Percentiles rank a stretch among this genome's conserved stretches.
Conservation (phyloP, 2,888 invertebrate genomes). For the Petrolisthes cinctipes region DNA sequence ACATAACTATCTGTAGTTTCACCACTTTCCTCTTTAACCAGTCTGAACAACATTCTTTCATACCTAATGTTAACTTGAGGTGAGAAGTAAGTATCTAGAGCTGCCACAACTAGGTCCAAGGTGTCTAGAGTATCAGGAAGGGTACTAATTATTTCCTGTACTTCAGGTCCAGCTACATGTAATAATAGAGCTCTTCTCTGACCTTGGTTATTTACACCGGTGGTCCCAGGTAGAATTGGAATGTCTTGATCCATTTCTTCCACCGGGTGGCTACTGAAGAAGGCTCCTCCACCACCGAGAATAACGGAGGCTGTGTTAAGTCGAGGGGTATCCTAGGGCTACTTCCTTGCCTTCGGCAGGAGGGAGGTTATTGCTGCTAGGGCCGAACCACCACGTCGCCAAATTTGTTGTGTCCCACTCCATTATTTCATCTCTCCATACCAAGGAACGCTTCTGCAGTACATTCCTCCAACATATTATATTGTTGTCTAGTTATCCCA, state of each 20-base stretch:
- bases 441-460: too few relatives aligned
- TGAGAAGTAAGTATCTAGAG: background rate
- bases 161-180: slow-evolving; percentile 8
- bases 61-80: slow-evolving; percentile 14
- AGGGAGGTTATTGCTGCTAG: too few relatives aligned
- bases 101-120: background rate
- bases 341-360: too few relatives aligned
- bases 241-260: background rate
- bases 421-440: too few relatives aligned
- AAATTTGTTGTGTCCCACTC: too few relatives aligned
- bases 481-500: too few relatives aligned
- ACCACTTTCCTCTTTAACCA: background rate
- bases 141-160: slow-evolving; percentile 5
- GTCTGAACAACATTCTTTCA: slow-evolving; percentile 21
- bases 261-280: slow-evolving; percentile 12
- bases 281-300: slow-evolving; percentile 7
- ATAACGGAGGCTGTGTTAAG: background rate
- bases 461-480: too few relatives aligned
- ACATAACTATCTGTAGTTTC: slow-evolving; percentile 24
- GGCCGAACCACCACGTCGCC: too few relatives aligned
- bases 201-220: background rate
- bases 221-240: background rate
- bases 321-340: slow-evolving; percentile 8
- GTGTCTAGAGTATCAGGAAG: background rate
- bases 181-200: background rate